Evolutionary conservation across 2,888 invertebrate genomes (phyloP).

Genomic region (Timema cristinae): DNA sequence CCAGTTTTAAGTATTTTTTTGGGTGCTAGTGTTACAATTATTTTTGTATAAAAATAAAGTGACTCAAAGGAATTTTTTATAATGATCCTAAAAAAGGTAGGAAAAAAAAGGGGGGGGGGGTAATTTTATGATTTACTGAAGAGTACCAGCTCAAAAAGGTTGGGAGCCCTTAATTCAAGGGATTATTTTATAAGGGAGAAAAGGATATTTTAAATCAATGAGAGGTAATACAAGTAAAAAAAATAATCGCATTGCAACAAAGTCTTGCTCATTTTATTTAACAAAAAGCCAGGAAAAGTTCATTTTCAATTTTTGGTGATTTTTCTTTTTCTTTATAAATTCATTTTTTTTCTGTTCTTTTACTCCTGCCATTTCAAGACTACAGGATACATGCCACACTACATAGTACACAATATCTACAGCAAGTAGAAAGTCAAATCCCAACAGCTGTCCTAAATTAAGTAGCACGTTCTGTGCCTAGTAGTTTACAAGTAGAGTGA

Average conservation of each 20-base stretch:
- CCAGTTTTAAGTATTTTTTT: too few species aligned
- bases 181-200: too few species aligned
- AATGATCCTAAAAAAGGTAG: too few species aligned
- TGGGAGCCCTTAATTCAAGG: too few species aligned
- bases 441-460: conserved; percentile 15
- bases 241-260: conserved; percentile 31
- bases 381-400: conserved; percentile 22
- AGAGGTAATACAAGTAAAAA: not conserved
- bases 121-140: too few species aligned
- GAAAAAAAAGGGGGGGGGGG: too few species aligned
- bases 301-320: conserved; percentile 12
- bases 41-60: too few species aligned
- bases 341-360: not conserved
- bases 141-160: too few species aligned
- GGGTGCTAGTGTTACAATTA: too few species aligned
- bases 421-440: conserved; percentile 5
- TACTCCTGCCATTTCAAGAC: conserved; percentile 26
- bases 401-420: conserved; percentile 10
- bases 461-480: not conserved
- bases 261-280: conserved; percentile 35
- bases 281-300: conserved; percentile 34
- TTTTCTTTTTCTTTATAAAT: conserved; percentile 6
- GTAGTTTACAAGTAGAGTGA: conserved; percentile 3
- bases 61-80: too few species aligned
- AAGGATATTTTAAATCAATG: too few species aligned